Base-by-base conservation (phyloP, 2,113 vertebrate genomes). In the Gorsachius goisagi region DNA sequence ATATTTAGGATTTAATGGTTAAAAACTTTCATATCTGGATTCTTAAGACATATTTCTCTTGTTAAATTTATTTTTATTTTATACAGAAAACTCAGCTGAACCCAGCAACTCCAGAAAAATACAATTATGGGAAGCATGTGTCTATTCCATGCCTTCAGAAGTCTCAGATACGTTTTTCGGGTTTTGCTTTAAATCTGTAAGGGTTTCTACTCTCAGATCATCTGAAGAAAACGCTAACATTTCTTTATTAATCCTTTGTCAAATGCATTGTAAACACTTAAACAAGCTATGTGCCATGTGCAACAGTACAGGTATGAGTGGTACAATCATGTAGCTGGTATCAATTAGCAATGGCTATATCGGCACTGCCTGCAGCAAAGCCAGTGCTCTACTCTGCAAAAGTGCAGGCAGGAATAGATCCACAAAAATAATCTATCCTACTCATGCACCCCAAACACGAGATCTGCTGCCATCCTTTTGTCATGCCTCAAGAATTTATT, bases 401-500 rank as follows among this genome's bases (percentile, higher is more conserved):
- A 89, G 18, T 22, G 20, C 44, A 67, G 12, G 49, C 32, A 64
- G 52, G 39, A 91, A 39, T 52, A 72, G 88, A 88, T 76, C 27
- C 45, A 76, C 58, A 45, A 85, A 92, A 97, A 49, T 5, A 19
- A 49, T 49, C 59, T 59, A 7, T 79, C 47, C n/a, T 69, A 26
- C 33, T 80, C 16, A 3, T 22, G 32, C 20, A 58, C 32, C 63
- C 17, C 47, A 75, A 68, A 59, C 18, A 47, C 0, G 0, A 37
- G 26, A 72, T 87, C 37, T 78, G 41, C 56, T 93, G 45, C 41
- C 28, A 50, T 78, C 60, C 10, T 95, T 89, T 68, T 53, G 22
- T 89, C 37, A 59, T 59, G 24, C 73, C 60, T 89, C 44, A 75
- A 72, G 55, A 91, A 63, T 82, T 85, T 75, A 47, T 96, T 60